Conservation (phyloP, 2,888 invertebrate species). For the Colostygia pectinataria region DNA sequence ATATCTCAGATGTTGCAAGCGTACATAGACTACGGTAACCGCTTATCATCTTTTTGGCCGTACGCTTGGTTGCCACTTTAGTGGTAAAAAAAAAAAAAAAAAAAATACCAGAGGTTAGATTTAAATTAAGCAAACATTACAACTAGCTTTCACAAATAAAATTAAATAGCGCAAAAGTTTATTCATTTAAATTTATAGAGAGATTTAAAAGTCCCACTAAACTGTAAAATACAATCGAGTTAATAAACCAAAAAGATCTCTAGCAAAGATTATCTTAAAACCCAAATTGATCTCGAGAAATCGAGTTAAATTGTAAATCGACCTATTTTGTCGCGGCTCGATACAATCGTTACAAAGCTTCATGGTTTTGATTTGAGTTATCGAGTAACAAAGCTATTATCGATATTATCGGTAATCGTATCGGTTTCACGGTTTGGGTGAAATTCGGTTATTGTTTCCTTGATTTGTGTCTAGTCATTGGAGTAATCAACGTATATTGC, state of each 20-base stretch:
- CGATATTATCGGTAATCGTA: conserved; percentile 58
- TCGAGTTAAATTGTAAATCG: conserved; percentile 34
- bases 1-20: too few species aligned
- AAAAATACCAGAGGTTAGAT: too few species aligned
- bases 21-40: too few species aligned
- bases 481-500: conserved; percentile 1
- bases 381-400: conserved; percentile 52
- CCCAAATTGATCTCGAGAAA: conserved; percentile 39
- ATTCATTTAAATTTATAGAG: not conserved
- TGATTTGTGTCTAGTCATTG: conserved; percentile 14
- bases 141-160: conserved; percentile 10
- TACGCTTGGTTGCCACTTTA: too few species aligned
- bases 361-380: conserved; percentile 57
- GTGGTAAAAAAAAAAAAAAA: too few species aligned
- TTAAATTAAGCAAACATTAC: not conserved
- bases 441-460: conserved; percentile 33
- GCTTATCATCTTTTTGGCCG: too few species aligned
- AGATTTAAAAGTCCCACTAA: conserved; percentile 19
- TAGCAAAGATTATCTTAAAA: conserved; percentile 39
- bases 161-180: conserved; percentile 4
- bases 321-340: conserved; percentile 31
- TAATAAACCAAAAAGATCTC: conserved; percentile 37
- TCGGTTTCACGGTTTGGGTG: conserved; percentile 63
- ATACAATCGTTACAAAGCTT: conserved; percentile 31
- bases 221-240: conserved; percentile 28